These are phyloP conservation scores for Fistularia commersonii DNA, from an alignment of 2,797 vertebrate species.

Conservation along the genomic window DNA sequence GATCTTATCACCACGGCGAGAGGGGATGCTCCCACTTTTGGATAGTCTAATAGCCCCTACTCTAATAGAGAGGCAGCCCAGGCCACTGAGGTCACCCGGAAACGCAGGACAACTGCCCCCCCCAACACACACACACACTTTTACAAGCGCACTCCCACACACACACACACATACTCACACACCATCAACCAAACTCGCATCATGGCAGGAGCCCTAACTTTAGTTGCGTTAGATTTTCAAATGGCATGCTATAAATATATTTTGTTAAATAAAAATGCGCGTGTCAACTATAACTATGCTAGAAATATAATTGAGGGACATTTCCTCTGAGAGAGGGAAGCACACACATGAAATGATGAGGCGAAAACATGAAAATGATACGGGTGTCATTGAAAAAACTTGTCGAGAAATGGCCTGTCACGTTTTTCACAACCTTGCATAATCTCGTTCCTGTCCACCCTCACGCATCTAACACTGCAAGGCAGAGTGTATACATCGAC, in stretches of 20 bases:
- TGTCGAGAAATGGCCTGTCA: constrained; percentile 52
- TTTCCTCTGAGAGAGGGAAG: constrained; percentile 7
- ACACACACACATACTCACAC: constrained; percentile 2
- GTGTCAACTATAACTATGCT: constrained; percentile 2
- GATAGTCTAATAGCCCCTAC: constrained; percentile 66
- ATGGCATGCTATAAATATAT: not conserved
- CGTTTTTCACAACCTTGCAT: constrained; percentile 49
- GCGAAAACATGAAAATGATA: constrained; percentile 35
- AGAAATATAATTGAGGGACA: constrained; percentile 20
- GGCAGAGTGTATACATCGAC: constrained; percentile 51
- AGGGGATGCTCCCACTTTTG: constrained; percentile 73
- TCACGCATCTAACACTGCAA: constrained; percentile 43
- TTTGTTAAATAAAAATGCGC: not conserved
- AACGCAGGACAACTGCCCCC: constrained; percentile 17
- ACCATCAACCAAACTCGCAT: not conserved
- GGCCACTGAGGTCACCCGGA: constrained; percentile 60
- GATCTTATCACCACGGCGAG: constrained; percentile 73
- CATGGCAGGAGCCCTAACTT: not conserved
- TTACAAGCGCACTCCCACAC: not conserved
- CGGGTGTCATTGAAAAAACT: constrained; percentile 35
- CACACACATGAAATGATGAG: constrained; percentile 16
- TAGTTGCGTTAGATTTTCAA: not conserved
- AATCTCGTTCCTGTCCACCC: constrained; percentile 31
- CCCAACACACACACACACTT: constrained; percentile 5
- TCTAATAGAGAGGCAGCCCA: constrained; percentile 56